Base-by-base conservation (phyloP, 35 echinoderm and acorn worm species). In the Strongylocentrotus purpuratus region DNA sequence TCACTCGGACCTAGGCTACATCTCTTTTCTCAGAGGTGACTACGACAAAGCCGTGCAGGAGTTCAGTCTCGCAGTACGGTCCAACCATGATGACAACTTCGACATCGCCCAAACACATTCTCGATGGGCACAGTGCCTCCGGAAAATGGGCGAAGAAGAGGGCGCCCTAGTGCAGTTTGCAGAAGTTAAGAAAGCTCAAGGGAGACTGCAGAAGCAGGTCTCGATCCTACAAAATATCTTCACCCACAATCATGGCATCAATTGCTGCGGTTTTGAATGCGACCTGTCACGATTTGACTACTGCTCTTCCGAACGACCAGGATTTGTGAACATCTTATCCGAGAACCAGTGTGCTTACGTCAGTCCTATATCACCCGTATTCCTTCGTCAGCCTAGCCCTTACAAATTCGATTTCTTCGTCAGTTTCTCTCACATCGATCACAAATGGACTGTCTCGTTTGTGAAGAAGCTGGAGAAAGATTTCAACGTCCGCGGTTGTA, bases 401-500 rank as follows among this genome's bases (percentile, higher is more conserved):
- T 97, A 95, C 47, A 99, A 96, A 90, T 97, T 96, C 47, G 97
- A 97, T 47, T 99, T 99, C 94, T 97, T 97, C 93, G 65, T 99
- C 33, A 96, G 94, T 45, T 99, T 99, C 52, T 87, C 95, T 18
- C 96, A 97, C 65, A 97, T 96, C 15, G 98, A 99, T 86, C 86
- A 99, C 86, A 97, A 97, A 86, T 99, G 98, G 98, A 46, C 97
- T 22, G 86, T 99, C 33, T 71, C 95, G 22, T 96, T 99, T n/a
- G 95, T 99, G 17, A 95, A 95, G 33, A 96, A 96, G 60, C 92
- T 99, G 14, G 98, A 99, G 32, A 97, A 94, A 88, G 97, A 96
- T 48, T 92, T 95, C 35, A 86, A 93, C 20, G 9, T 99, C 17
- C 86, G 94, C 48, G 97, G 98, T 17, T 94, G 95, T 33, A 96